Evolutionary conservation across 1,140 invertebrate species (phyloP).

Genomic region (Periplaneta americana): DNA sequence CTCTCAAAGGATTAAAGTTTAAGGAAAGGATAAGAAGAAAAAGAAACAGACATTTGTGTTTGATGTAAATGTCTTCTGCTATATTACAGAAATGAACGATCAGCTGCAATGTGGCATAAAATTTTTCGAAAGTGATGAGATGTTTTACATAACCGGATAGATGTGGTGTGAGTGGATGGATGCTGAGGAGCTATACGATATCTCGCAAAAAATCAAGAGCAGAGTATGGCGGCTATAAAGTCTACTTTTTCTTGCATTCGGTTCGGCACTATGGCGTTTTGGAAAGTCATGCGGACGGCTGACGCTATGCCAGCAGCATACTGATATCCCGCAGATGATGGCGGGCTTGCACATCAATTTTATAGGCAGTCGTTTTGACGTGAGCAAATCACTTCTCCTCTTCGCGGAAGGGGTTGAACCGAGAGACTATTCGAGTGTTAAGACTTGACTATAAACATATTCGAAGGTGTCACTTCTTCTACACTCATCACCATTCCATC

Average conservation of each 20-base stretch:
- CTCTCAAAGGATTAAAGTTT: no score
- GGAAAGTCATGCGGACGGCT: background rate
- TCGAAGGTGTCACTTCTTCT: background rate
- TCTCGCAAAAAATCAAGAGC: background rate
- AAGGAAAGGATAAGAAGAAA: no score
- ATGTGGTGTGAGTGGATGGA: background rate
- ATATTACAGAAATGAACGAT: no score
- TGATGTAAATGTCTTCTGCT: no score
- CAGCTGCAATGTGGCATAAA: no score
- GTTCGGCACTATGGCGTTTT: background rate
- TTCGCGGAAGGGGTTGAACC: background rate
- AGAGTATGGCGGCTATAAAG: background rate
- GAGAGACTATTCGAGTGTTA: background rate
- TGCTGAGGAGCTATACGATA: background rate
- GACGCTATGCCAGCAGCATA: background rate
- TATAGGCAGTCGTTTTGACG: background rate
- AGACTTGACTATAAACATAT: background rate
- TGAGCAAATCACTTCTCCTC: background rate
- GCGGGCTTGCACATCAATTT: background rate
- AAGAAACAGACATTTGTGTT: no score
- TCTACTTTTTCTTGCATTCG: background rate
- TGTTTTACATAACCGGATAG: background rate
- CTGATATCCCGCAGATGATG: background rate
- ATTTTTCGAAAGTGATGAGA: background rate
- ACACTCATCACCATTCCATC: background rate